Conservation (phyloP, 2,888 invertebrate species). For the Ephialtes manifestator region DNA sequence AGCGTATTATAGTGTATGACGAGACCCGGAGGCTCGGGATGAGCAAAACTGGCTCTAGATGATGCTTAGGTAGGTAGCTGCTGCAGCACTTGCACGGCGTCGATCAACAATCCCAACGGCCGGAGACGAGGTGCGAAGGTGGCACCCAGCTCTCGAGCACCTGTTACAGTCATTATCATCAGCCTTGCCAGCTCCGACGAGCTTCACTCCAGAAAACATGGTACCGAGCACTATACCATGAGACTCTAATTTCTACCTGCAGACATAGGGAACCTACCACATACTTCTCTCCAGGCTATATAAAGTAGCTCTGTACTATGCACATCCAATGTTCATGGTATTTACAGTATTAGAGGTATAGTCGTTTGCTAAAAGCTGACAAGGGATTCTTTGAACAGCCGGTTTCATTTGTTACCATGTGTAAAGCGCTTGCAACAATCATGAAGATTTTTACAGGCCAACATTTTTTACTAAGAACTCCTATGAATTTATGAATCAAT, state of each 20-base stretch:
- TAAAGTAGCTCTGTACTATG: slow-evolving; percentile 6
- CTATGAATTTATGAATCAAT: too few relatives aligned
- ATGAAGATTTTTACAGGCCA: background rate
- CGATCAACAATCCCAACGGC: slow-evolving; percentile 67
- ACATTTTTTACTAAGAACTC: too few relatives aligned
- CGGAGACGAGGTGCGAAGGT: slow-evolving; percentile 79
- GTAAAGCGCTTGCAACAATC: background rate
- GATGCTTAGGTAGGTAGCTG: slow-evolving; percentile 65
- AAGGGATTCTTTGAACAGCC: background rate
- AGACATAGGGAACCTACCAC: background rate
- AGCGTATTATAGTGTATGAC: slow-evolving; percentile 62
- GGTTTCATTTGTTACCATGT: background rate
- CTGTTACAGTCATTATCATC: slow-evolving; percentile 84
- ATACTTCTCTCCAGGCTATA: background rate
- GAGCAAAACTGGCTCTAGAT: slow-evolving; percentile 16
- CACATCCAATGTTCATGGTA: slow-evolving; percentile 32
- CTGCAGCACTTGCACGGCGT: slow-evolving; percentile 40
- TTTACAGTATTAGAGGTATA: background rate
- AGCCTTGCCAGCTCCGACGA: slow-evolving; percentile 66
- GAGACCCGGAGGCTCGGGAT: slow-evolving; percentile 78
- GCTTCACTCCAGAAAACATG: slow-evolving; percentile 79
- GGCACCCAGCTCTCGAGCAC: slow-evolving; percentile 81
- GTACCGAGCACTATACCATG: slow-evolving; percentile 76
- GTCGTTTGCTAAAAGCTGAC: background rate
- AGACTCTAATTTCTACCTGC: slow-evolving; percentile 80